Evolutionary conservation across 35 echinoderm and acorn worm genomes (phyloP).

Genomic region (Acanthaster planci): DNA sequence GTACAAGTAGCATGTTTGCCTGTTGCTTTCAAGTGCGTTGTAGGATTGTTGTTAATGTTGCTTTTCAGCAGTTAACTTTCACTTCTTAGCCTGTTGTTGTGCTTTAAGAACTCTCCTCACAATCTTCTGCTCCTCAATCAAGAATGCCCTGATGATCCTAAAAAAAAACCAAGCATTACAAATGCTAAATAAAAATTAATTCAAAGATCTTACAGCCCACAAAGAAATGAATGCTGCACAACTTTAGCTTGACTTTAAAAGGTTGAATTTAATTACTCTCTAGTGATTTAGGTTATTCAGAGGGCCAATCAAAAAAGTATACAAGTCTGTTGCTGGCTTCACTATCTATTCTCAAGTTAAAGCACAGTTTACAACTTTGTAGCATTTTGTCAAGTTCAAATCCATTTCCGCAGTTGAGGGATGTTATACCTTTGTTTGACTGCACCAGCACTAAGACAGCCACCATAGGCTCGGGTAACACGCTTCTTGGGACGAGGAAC

Average conservation of each 20-base stretch:
- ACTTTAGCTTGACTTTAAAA: too few relatives aligned
- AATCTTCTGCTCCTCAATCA: constrained; percentile 99
- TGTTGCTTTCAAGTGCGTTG: background rate
- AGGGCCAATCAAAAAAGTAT: too few relatives aligned
- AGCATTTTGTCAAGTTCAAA: background rate
- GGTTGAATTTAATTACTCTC: too few relatives aligned
- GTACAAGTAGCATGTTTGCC: background rate
- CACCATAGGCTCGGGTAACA: constrained; percentile 81
- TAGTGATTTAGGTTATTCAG: too few relatives aligned
- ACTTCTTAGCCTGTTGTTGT: constrained; percentile 83
- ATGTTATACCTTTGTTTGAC: constrained; percentile 70
- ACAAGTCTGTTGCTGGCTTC: too few relatives aligned
- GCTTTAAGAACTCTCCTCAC: constrained; percentile 91
- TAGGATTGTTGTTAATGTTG: background rate
- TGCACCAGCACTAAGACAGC: constrained; percentile 74
- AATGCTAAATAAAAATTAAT: too few relatives aligned
- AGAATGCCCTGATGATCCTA: constrained; percentile 94
- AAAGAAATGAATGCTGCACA: too few relatives aligned
- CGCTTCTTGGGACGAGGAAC: constrained; percentile 72
- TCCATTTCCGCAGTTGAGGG: too few relatives aligned
- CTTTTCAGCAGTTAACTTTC: background rate
- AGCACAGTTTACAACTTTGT: too few relatives aligned
- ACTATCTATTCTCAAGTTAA: too few relatives aligned
- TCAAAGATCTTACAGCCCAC: too few relatives aligned
- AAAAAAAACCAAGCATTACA: constrained; percentile 2